A percentile compares a stretch with the other conserved stretches of the same genome.
Conservation (phyloP, 2,888 invertebrate genomes). For the Apodemia mormo region DNA sequence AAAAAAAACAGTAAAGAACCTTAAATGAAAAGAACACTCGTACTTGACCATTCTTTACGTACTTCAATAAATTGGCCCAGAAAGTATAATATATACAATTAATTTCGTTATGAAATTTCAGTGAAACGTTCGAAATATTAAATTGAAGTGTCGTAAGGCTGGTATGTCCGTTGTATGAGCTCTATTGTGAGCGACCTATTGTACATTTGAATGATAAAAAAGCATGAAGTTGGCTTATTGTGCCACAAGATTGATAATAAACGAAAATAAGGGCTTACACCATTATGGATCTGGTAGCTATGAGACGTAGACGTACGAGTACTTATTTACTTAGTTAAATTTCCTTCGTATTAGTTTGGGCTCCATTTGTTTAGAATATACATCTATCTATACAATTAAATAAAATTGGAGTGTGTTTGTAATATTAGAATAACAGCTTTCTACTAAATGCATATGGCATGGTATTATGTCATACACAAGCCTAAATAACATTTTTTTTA, state of each 20-base stretch:
- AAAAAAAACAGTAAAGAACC: conserved; percentile 26
- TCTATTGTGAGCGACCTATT: conserved; percentile 56
- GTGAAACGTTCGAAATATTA: conserved; percentile 73
- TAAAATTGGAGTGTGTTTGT: no score
- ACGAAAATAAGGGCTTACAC: background rate
- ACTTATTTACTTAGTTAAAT: no score
- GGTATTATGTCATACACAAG: no score
- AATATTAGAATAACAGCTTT: no score
- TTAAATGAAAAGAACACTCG: conserved; percentile 28
- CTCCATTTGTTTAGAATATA: no score
- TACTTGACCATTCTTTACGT: conserved; percentile 35
- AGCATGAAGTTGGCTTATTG: conserved; percentile 65
- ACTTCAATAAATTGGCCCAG: conserved; percentile 61
- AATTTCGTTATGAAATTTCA: conserved; percentile 71
- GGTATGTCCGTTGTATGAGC: conserved; percentile 52
- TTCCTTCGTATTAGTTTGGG: no score
- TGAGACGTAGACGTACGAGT: background rate
- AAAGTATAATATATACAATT: conserved; percentile 66
- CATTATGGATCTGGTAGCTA: background rate
- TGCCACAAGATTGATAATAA: conserved; percentile 47
- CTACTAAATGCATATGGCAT: no score
- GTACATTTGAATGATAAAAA: conserved; percentile 51
- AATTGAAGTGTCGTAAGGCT: conserved; percentile 62
- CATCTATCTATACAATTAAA: no score
- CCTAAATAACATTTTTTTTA: no score